Evolutionary conservation across 2,797 vertebrate species (phyloP).

Genomic region (Lepus townsendii): DNA sequence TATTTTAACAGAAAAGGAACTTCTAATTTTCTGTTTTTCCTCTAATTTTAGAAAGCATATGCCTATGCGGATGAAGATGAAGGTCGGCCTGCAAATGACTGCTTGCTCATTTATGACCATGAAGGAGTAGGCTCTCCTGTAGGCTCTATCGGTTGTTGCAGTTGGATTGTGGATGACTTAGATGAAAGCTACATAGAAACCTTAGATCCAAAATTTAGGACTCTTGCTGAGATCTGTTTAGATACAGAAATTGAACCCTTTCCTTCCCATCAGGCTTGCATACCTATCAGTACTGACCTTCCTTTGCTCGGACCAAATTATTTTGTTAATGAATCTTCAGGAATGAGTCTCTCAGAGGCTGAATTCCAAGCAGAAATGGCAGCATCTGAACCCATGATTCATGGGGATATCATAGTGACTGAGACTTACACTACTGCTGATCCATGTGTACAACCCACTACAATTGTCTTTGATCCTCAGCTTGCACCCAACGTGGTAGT

Average conservation of each 20-base stretch:
- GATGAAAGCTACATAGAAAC: conserved; percentile 91
- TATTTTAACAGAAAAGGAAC: neutral
- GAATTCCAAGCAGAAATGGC: conserved; percentile 88
- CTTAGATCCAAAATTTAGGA: conserved; percentile 92
- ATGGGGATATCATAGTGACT: conserved; percentile 89
- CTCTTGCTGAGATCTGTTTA: conserved; percentile 92
- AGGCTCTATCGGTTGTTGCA: conserved; percentile 91
- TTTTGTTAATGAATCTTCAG: conserved; percentile 82
- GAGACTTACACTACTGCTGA: conserved; percentile 87
- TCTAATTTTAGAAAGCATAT: conserved; percentile 89
- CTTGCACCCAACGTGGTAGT: conserved; percentile 85
- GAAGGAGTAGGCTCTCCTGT: conserved; percentile 90
- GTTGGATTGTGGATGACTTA: conserved; percentile 90
- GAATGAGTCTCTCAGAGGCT: conserved; percentile 75
- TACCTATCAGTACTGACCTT: conserved; percentile 79
- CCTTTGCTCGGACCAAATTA: conserved; percentile 83
- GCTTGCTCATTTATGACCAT: conserved; percentile 91
- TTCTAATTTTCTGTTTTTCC: conserved; percentile 51
- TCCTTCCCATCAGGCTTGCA: conserved; percentile 83
- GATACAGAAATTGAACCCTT: conserved; percentile 88
- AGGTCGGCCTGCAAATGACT: conserved; percentile 90
- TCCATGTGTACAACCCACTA: conserved; percentile 80
- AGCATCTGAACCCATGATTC: conserved; percentile 84
- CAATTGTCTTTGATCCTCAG: conserved; percentile 87
- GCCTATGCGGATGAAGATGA: conserved; percentile 91